phyloP scores from a whole-genome alignment of 1,140 invertebrate species.

The Trachymyrmex septentrionalis region DNA sequence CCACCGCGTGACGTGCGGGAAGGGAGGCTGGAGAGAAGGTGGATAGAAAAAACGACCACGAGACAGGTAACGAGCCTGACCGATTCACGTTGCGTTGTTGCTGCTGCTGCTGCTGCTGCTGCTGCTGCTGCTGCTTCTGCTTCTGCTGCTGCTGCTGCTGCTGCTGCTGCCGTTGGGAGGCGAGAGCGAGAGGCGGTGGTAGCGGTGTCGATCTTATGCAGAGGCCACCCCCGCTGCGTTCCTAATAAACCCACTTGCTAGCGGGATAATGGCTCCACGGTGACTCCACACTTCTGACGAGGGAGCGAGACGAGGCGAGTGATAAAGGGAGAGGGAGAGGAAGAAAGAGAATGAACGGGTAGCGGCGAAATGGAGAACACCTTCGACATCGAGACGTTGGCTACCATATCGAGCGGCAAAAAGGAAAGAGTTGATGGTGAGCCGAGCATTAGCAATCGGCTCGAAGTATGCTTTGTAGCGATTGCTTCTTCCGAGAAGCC shows the following conservation, averaged over 20 bases:
- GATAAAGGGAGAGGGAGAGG: slow-evolving; percentile 26
- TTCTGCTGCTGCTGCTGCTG: slow-evolving; percentile 6
- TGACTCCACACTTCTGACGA: slow-evolving; percentile 82
- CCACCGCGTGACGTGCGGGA: slow-evolving; percentile 1
- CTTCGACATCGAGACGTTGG: slow-evolving; percentile 68
- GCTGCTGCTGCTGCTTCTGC: slow-evolving; percentile 31
- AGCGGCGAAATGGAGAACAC: slow-evolving; percentile 61
- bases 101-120: slow-evolving; percentile 34
- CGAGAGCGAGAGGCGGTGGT: slow-evolving; percentile 51
- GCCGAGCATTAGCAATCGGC: slow-evolving; percentile 60
- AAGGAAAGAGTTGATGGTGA: slow-evolving; percentile 45
- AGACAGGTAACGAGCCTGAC: slow-evolving; percentile 79
- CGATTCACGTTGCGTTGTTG: slow-evolving; percentile 74
- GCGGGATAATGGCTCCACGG: slow-evolving; percentile 83
- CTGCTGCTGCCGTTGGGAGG: slow-evolving; percentile 40
- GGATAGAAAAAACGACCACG: slow-evolving; percentile 65
- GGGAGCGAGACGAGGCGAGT: slow-evolving; percentile 43
- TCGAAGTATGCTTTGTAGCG: slow-evolving; percentile 55
- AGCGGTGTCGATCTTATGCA: slow-evolving; percentile 77
- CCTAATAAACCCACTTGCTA: slow-evolving; percentile 85
- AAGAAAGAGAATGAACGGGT: slow-evolving; percentile 13
- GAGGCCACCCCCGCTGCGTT: slow-evolving; percentile 85
- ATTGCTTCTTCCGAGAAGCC: slow-evolving; percentile 56
- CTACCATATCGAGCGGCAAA: slow-evolving; percentile 64
- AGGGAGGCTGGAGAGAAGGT: slow-evolving; percentile 35